phyloP scores from a whole-genome alignment of 2,113 vertebrate species.

The Alexandromys fortis region DNA sequence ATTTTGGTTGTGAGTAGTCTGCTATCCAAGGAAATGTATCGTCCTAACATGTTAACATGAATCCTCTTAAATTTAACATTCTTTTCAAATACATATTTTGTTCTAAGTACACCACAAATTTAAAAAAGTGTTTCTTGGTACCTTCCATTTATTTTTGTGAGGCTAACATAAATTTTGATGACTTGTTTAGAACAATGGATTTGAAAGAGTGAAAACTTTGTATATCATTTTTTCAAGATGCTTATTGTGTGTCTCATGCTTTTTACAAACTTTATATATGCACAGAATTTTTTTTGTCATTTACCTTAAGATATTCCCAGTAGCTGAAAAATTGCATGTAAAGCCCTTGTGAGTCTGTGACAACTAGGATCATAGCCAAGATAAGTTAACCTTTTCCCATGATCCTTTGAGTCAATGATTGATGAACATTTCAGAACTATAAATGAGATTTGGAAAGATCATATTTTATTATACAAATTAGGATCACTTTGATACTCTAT shows the following conservation, averaged over 20 bases:
- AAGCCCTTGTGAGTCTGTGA: slow-evolving; percentile 53
- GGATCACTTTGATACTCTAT: background rate
- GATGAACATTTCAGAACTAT: slow-evolving; percentile 48
- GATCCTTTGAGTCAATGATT: slow-evolving; percentile 61
- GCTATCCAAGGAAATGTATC: slow-evolving; percentile 59
- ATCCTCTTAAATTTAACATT: slow-evolving; percentile 57
- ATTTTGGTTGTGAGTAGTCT: slow-evolving; percentile 65
- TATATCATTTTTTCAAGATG: background rate
- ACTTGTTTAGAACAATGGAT: background rate
- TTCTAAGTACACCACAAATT: slow-evolving; percentile 36
- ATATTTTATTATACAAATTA: slow-evolving; percentile 69
- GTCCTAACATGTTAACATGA: slow-evolving; percentile 59
- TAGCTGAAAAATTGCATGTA: slow-evolving; percentile 9
- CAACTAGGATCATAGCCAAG: slow-evolving; percentile 62
- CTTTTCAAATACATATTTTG: slow-evolving; percentile 59
- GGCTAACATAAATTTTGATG: background rate
- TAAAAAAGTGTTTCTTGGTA: slow-evolving; percentile 25
- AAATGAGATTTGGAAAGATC: slow-evolving; percentile 55
- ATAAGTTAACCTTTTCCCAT: slow-evolving; percentile 58
- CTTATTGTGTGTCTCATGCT: background rate
- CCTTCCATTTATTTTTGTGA: background rate
- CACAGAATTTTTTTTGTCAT: background rate
- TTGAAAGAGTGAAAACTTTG: slow-evolving; percentile 39
- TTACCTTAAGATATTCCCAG: slow-evolving; percentile 29
- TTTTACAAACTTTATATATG: slow-evolving; percentile 47